Base-by-base conservation (phyloP, 2,797 vertebrate genomes). In the Pteronotus mesoamericanus region DNA sequence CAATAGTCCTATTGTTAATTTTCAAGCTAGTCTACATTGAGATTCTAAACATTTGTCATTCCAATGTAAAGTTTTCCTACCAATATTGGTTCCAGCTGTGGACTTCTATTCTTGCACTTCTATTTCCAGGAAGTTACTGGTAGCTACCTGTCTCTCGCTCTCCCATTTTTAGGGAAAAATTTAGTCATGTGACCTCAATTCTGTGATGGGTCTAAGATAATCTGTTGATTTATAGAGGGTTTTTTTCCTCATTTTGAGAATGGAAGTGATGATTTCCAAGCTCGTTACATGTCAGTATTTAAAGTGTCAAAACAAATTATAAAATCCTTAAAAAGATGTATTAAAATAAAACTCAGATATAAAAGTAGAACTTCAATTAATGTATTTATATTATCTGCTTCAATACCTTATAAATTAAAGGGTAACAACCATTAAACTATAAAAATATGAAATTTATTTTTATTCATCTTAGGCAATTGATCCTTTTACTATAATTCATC, bases 391-490 rank as follows among this genome's bases (percentile, higher is more conserved):
- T 86, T 72, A 86, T 72, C 32, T 64, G 61, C 55, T 85, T 29
- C 11, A 2, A 0, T 72, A 66, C 64, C 15, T 94, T 74, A 84
- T 16, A 94, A 89, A 51, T 59, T 95, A 75, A 97, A 93, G 92
- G 29, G 29, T 72, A 96, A 85, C 48, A 15, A 89, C 34, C 29
- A 87, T 68, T 21, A 84, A 89, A 95, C 14, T 94, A 95, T 83
- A 92, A 98, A 97, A 64, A 39, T 95, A 88, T 79, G 6, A 93
- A 78, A 94, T 93, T 6, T 92, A 32, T 85, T 93, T 86, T 55
- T 88, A 37, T 97, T 97, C 97, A 91, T 86, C 32, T 75, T 86
- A 95, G 29, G 29, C 61, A 97, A 93, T 82, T 74, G 22, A 88
- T 29, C 88, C 15, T 0, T 0, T 0, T 48, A 55, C 11, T 53